Percentiles rank a stretch among this genome's conserved stretches.
phyloP scores from a whole-genome alignment of 2,797 vertebrate genomes.

The Lepilemur septentrionalis region DNA sequence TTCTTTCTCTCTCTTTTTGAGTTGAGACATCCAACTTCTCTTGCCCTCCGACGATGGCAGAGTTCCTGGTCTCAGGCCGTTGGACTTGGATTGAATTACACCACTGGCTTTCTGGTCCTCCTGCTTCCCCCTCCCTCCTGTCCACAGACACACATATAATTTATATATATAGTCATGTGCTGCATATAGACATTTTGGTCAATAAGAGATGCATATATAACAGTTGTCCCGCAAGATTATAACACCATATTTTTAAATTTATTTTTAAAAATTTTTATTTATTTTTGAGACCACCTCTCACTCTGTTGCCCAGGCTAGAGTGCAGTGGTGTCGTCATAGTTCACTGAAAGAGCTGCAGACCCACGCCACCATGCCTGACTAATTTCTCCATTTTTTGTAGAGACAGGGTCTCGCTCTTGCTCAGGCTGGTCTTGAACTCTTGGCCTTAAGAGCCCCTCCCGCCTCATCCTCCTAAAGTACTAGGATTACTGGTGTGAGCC shows the following conservation, averaged over 20 bases:
- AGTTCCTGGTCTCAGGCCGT: background rate
- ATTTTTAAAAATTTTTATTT: too few species aligned
- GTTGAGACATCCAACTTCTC: background rate
- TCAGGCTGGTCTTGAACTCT: background rate
- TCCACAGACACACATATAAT: background rate
- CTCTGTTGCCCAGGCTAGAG: too few species aligned
- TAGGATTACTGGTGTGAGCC: background rate
- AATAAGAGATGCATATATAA: background rate
- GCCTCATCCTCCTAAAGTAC: background rate
- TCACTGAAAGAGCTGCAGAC: background rate
- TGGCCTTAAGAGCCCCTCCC: background rate
- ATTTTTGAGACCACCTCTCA: too few species aligned
- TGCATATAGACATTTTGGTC: background rate
- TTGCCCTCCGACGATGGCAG: too few species aligned
- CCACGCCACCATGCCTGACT: accelerated
- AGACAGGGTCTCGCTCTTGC: background rate
- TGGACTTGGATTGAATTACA: background rate
- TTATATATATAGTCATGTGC: background rate
- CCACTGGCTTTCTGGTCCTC: background rate
- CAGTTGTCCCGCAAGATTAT: background rate
- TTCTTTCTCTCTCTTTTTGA: background rate
- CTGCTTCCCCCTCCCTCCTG: background rate
- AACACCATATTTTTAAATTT: background rate
- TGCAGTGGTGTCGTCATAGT: background rate
- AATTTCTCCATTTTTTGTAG: background rate